Base-by-base conservation (phyloP, 2,888 invertebrate genomes). In the Agriotes lineatus region DNA sequence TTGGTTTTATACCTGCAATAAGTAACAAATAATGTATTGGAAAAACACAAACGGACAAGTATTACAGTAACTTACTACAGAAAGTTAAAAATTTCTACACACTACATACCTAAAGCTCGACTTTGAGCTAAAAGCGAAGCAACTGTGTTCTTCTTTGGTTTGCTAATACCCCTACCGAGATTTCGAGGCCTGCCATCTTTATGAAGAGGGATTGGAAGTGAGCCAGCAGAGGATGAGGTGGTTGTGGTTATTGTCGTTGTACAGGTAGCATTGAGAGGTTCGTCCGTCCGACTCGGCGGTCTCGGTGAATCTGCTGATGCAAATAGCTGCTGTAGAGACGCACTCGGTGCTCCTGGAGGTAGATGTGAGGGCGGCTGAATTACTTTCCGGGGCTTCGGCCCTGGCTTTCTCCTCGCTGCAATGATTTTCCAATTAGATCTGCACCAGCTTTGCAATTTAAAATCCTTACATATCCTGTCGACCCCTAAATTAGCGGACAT, bases 141-240 rank as follows among this genome's bases (percentile, higher is more conserved):
- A 0, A 96, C 96, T 0, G 96, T 96, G 82, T 96, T 96, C 87
- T 96, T 96, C 88, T 96, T 96, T 71, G 95, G 95, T 82, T 95
- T 95, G 77, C 94, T 94, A 18, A 95, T 94, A 0, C 95, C 95
- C 4, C 95, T 88, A 19, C 95, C 95, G 20, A 95, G 87, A 85
- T 95, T 95, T 7, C 95, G 88, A 0, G 95, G 94, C 30, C 95
- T 85, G 2, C 94, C 93, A 80, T 95, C 95, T 71, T 94, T 91
- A 72, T 84, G 75, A 81, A 69, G 82, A 5, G 78, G 73, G n/a
- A 75, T 71, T 9, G 74, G 75, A 54, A 76, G 65, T 45, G 72
- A 72, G 42, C 73, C 68, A 25, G 75, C 74, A 25, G 73, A 71
- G 2, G 74, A 59, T 4, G 72, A 58, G 5, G 74, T 72, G n/a